Conservation (phyloP, 1,140 invertebrate genomes). For the Lucilia sericata region DNA sequence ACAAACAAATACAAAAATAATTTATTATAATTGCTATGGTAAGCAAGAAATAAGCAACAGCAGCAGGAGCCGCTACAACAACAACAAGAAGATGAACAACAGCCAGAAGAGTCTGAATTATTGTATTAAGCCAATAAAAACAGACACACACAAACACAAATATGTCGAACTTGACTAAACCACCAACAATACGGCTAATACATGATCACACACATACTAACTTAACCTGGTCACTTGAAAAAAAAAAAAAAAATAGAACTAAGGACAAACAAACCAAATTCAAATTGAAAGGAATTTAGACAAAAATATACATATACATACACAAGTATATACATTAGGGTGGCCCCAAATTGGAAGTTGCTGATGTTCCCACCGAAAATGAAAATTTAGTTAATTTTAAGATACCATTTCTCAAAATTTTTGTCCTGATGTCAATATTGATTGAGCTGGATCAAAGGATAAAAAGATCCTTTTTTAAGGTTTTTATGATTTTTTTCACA, state of each 20-base stretch:
- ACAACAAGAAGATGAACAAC: background rate
- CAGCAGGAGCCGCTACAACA: background rate
- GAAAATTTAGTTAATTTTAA: too few species aligned
- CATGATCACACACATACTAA: background rate
- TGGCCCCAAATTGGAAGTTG: too few species aligned
- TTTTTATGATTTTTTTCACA: too few species aligned
- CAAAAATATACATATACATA: background rate
- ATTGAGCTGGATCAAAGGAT: too few species aligned
- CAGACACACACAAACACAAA: background rate
- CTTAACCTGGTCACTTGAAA: background rate
- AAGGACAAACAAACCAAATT: background rate
- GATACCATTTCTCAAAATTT: too few species aligned
- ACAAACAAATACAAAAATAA: conserved; percentile 42
- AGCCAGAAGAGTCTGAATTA: background rate
- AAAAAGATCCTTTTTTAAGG: too few species aligned
- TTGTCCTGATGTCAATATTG: too few species aligned
- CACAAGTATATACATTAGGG: too few species aligned
- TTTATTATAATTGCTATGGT: conserved; percentile 36
- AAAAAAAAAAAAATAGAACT: background rate
- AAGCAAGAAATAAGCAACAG: background rate
- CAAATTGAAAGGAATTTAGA: background rate
- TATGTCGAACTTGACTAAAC: background rate
- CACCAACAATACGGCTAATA: background rate
- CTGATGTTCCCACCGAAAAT: too few species aligned
- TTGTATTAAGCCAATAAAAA: background rate